Base-by-base conservation (phyloP, 2,888 invertebrate species). In the Cheilosia impressa region DNA sequence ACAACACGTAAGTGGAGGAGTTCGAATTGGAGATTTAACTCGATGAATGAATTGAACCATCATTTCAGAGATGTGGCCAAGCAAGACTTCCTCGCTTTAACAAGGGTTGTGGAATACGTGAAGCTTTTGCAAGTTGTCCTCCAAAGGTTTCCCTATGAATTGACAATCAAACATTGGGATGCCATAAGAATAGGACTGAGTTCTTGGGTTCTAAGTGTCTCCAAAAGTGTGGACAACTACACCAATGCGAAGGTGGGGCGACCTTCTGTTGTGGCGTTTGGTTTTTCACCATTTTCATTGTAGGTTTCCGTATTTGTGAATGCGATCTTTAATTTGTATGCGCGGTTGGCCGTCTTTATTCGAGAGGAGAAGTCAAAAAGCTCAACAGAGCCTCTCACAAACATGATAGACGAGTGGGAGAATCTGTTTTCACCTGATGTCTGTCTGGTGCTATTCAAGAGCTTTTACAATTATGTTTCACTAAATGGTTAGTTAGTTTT, bases 341-440 rank as follows among this genome's bases (percentile, higher is more conserved):
- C 91, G 45, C 90, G 92, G 63, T 90, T 94, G 62, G 92, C 92
- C 31, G 88, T 87, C 87, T 93, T 94, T 89, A 93, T 95, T 87
- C 87, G 53, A 2, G 77, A 77, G 1, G 92, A 92, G 80, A 91
- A 90, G 72, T 87, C 88, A 41, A 91, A 90, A 72, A 92, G 92
- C 81, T 92, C 92, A 2, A 91, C 92, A 0, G 88, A 90, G 83
- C 83, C 92, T 47, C 87, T 90, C 2, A 88, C 88, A 52, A 90
- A 88, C 84, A 73, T 92, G 85, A 88, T 89, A 31, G 93, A 94
- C 68, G 97, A 97, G 92, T 97, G 97, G 97, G 92, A 93, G 63
- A 95, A 96, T 91, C 93, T 97, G 71, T 96, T 97, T 92, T 93
- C 94, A 79, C 94, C 94, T 66, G 95, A 95, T 88, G 92, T 95